phyloP scores from a whole-genome alignment of 2,888 invertebrate genomes.

The Ophioninae sp. region DNA sequence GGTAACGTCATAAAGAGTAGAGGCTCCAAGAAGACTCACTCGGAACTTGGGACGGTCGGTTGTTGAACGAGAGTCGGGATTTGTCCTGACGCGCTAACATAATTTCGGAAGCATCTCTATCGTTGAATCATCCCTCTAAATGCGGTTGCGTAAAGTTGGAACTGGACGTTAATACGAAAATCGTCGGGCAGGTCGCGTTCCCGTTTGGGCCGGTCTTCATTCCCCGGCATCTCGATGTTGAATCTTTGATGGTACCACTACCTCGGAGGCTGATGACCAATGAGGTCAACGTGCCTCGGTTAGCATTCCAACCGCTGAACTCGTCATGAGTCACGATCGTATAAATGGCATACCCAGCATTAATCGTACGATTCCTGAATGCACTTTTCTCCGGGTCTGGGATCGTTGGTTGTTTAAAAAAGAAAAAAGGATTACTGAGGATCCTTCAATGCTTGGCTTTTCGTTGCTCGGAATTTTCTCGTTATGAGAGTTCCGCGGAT shows the following conservation, averaged over 20 bases:
- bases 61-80: no score
- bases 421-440: conserved; percentile 36
- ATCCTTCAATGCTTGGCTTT: conserved; percentile 43
- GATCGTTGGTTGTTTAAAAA: conserved; percentile 33
- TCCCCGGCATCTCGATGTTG: conserved; percentile 16
- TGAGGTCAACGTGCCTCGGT: conserved; percentile 54
- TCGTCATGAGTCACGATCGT: conserved; percentile 55
- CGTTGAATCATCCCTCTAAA: conserved; percentile 77
- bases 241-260: not conserved
- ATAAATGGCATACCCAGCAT: conserved; percentile 55
- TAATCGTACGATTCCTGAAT: conserved; percentile 58
- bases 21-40: no score
- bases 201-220: conserved; percentile 62
- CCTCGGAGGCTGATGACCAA: conserved; percentile 54
- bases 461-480: conserved; percentile 35
- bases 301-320: conserved; percentile 50
- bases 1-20: no score
- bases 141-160: conserved; percentile 75
- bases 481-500: conserved; percentile 37
- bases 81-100: conserved; percentile 38
- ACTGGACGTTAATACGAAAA: conserved; percentile 65
- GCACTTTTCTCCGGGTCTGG: conserved; percentile 47
- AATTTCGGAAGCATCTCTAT: conserved; percentile 23
- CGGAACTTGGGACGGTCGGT: no score
- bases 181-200: conserved; percentile 62